These are phyloP conservation scores for Geodia barretti DNA, from an alignment of 37 sponge, comb jelly and placozoan genomes.

Conservation along the genomic window DNA sequence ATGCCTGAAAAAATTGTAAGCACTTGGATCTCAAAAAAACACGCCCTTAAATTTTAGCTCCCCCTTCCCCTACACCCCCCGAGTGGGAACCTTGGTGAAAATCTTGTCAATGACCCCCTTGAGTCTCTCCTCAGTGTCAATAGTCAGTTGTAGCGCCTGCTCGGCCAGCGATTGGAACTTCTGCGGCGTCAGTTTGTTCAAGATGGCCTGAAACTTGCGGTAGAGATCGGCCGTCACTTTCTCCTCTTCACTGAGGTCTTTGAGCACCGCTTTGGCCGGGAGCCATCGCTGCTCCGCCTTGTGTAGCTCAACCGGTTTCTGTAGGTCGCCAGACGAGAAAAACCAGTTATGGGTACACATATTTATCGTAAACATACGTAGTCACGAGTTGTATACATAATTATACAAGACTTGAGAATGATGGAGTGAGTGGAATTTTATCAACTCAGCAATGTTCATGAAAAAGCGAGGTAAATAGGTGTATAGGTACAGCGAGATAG, in stretches of 20 bases:
- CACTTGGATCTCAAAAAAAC: constrained; percentile 12
- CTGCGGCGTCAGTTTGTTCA: constrained; percentile 77
- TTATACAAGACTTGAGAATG: too few species aligned
- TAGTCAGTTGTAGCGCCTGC: constrained; percentile 26
- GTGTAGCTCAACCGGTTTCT: background rate
- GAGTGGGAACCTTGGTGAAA: constrained; percentile 36
- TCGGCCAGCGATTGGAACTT: constrained; percentile 62
- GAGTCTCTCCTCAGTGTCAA: constrained; percentile 47
- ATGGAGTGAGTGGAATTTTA: too few species aligned
- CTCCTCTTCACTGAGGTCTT: constrained; percentile 19
- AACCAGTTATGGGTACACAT: too few species aligned
- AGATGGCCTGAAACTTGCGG: constrained; percentile 31
- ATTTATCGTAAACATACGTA: too few species aligned
- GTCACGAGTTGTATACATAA: too few species aligned
- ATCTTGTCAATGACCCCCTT: constrained; percentile 52
- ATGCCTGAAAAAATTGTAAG: background rate
- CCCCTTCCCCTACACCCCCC: background rate
- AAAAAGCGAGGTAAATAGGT: too few species aligned
- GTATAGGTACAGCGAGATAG: too few species aligned
- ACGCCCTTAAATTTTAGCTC: background rate
- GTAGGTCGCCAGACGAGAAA: too few species aligned
- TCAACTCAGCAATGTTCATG: too few species aligned
- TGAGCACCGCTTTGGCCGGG: background rate
- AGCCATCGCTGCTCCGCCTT: background rate
- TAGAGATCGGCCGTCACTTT: constrained; percentile 31